These are phyloP conservation scores for Holothuria leucospilota DNA, from an alignment of 53 echinoderm and acorn worm genomes.

Conservation along the genomic window DNA sequence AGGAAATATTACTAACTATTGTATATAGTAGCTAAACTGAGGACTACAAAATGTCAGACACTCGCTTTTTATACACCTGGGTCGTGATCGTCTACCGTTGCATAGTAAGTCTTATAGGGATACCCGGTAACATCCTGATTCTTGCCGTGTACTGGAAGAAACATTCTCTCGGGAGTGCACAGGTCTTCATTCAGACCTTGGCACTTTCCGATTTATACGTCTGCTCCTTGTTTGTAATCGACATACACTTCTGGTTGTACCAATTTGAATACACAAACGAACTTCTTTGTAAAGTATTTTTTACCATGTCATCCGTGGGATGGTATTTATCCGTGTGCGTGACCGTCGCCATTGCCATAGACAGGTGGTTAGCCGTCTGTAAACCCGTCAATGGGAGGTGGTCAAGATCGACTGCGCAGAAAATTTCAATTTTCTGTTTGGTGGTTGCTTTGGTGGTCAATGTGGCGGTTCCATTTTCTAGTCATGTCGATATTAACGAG, in stretches of 20 bases:
- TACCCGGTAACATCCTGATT: conserved; percentile 34
- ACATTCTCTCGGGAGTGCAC: conserved; percentile 29
- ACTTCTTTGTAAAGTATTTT: conserved; percentile 18
- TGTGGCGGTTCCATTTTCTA: conserved; percentile 28
- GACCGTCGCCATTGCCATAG: conserved; percentile 28
- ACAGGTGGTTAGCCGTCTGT: conserved; percentile 24
- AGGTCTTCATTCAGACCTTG: conserved; percentile 32
- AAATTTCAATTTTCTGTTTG: not conserved
- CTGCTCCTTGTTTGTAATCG: conserved; percentile 12
- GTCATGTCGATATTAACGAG: not conserved
- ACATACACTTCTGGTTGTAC: conserved; percentile 6
- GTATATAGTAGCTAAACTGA: no score
- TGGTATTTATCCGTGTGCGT: conserved; percentile 23
- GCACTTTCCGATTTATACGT: conserved; percentile 35
- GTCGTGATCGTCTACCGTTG: not conserved
- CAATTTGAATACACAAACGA: conserved; percentile 20
- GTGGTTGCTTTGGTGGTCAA: conserved; percentile 15
- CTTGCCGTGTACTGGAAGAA: conserved; percentile 34
- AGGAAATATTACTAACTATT: no score
- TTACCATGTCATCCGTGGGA: not conserved
- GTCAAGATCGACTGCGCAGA: conserved; percentile 31
- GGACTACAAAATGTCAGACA: no score
- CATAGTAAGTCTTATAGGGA: conserved; percentile 18
- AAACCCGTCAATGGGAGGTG: conserved; percentile 41
- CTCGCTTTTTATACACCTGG: conserved; percentile 8